These are phyloP conservation scores for Cheiracanthium punctorium DNA, from an alignment of 2,888 invertebrate species.

Conservation along the genomic window DNA sequence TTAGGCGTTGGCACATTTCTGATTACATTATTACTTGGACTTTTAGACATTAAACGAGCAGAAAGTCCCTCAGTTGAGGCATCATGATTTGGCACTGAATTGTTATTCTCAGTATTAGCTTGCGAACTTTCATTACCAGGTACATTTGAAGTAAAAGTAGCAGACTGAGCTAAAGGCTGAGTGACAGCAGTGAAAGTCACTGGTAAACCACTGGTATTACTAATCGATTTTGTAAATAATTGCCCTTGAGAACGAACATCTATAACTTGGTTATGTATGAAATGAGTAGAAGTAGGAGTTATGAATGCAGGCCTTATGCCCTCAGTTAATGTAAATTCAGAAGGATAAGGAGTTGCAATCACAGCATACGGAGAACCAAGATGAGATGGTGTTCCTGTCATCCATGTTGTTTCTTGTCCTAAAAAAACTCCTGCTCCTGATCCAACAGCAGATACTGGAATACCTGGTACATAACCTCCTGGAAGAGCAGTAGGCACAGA, in stretches of 20 bases:
- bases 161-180: conserved; percentile 6
- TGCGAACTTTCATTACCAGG: conserved; percentile 24
- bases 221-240: conserved; percentile 36
- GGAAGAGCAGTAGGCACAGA: conserved; percentile 58
- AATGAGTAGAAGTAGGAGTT: conserved; percentile 23
- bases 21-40: conserved; percentile 33
- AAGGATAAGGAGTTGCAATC: conserved; percentile 39
- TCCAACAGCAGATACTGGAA: conserved; percentile 41
- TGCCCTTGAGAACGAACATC: conserved; percentile 48
- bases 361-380: conserved; percentile 47
- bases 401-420: conserved; percentile 62
- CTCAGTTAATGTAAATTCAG: conserved; percentile 55
- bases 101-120: conserved; percentile 32
- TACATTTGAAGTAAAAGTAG: conserved; percentile 22
- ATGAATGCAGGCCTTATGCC: conserved; percentile 43
- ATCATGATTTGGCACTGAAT: conserved; percentile 61
- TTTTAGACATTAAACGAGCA: conserved; percentile 70
- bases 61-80: conserved; percentile 70
- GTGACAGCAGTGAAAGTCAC: conserved; percentile 29
- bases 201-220: conserved; percentile 21
- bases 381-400: conserved; percentile 43
- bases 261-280: conserved; percentile 39
- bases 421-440: conserved; percentile 52
- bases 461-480: conserved; percentile 49
- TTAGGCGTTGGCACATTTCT: conserved; percentile 56